Conservation (phyloP, 2,113 vertebrate species). For the Rhizomys pruinosus region DNA sequence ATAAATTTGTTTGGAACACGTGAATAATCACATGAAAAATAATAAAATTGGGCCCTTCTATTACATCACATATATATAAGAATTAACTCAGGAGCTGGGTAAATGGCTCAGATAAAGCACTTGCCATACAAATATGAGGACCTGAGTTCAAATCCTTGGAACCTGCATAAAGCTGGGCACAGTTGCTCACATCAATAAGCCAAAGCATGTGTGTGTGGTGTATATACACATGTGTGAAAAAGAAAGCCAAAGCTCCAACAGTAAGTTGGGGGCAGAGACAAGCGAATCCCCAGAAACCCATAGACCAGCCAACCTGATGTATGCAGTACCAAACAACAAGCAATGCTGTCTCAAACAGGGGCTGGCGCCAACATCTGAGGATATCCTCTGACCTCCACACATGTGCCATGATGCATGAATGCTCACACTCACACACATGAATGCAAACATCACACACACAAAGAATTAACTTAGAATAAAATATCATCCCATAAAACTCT, state of each 20-base stretch:
- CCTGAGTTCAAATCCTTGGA: background rate
- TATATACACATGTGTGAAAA: too few relatives aligned
- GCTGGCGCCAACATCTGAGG: background rate
- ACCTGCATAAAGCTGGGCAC: background rate
- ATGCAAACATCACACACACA: background rate
- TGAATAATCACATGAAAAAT: background rate
- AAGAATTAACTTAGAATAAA: too few relatives aligned
- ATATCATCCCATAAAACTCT: background rate
- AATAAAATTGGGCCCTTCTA: background rate
- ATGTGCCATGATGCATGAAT: background rate
- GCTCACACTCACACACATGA: background rate
- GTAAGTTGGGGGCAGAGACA: background rate
- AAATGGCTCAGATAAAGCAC: background rate
- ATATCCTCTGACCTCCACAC: background rate
- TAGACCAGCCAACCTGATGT: background rate
- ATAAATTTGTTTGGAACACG: background rate
- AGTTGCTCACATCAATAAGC: too few relatives aligned
- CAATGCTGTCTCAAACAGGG: background rate
- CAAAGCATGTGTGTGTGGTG: too few relatives aligned
- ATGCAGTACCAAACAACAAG: background rate
- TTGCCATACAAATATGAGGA: background rate
- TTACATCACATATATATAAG: background rate
- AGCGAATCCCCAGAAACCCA: background rate
- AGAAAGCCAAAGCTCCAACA: too few relatives aligned
- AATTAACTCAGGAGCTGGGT: background rate